phyloP scores from a whole-genome alignment of 2,113 vertebrate species.

The Illadopsis cleaveri region DNA sequence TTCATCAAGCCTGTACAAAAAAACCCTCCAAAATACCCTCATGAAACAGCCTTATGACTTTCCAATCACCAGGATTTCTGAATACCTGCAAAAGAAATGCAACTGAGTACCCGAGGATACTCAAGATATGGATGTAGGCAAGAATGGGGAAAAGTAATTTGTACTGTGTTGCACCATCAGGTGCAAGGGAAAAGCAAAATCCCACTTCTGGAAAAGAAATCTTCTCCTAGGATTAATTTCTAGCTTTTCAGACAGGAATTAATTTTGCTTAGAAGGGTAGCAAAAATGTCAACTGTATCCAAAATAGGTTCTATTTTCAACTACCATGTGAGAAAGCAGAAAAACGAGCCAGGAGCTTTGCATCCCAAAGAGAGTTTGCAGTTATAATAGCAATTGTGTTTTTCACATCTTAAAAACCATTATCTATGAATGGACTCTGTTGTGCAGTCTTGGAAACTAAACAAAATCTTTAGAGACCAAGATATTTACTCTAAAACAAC shows the following conservation, averaged over 20 bases:
- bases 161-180: neutral
- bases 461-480: neutral
- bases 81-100: neutral
- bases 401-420: neutral
- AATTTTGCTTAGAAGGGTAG: neutral
- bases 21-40: rapidly evolving
- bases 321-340: neutral
- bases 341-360: neutral
- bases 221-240: neutral
- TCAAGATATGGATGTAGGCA: neutral
- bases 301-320: neutral
- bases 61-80: neutral
- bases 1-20: neutral
- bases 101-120: neutral
- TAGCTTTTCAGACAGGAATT: neutral
- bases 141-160: neutral
- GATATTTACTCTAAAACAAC: neutral
- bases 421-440: neutral
- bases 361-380: neutral
- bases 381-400: neutral
- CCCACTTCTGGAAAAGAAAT: neutral
- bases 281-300: neutral
- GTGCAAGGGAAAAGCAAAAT: neutral
- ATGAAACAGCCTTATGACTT: neutral
- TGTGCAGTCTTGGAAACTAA: neutral